phyloP scores from a whole-genome alignment of 2,888 invertebrate genomes.

The Erynnis tages region DNA sequence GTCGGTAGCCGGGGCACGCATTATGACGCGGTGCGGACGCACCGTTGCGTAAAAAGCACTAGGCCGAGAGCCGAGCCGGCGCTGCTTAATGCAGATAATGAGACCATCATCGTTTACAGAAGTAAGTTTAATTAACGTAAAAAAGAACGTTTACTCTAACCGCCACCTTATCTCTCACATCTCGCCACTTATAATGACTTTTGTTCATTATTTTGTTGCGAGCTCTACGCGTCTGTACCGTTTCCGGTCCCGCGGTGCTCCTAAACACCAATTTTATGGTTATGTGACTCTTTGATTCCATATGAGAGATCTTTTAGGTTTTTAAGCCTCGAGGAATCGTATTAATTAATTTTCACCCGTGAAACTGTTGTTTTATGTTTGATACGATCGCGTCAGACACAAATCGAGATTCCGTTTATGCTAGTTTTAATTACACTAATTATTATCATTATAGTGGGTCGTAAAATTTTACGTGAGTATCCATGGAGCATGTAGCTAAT shows the following conservation, averaged over 20 bases:
- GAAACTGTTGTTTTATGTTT: constrained; percentile 38
- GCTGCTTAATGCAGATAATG: constrained; percentile 64
- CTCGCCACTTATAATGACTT: constrained; percentile 74
- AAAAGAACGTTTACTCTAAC: constrained; percentile 77
- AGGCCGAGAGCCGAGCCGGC: constrained; percentile 38
- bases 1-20: background rate
- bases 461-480: constrained; percentile 27
- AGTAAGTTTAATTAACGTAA: constrained; percentile 80
- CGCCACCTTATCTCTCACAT: constrained; percentile 67
- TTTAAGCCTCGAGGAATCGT: constrained; percentile 44
- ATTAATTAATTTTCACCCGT: constrained; percentile 59
- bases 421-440: constrained; percentile 33
- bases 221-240: constrained; percentile 58
- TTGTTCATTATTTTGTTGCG: constrained; percentile 77
- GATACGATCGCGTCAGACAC: constrained; percentile 32
- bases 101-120: constrained; percentile 75
- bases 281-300: constrained; percentile 61
- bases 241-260: constrained; percentile 62
- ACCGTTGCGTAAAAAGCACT: constrained; percentile 61
- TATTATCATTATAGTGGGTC: constrained; percentile 32
- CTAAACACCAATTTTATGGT: constrained; percentile 70
- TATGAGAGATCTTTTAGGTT: constrained; percentile 40
- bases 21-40: constrained; percentile 34
- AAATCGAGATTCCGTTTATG: constrained; percentile 23
- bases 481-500: constrained; percentile 3